Base-by-base conservation (phyloP, 2,888 invertebrate species). In the Chrysotoxum bicinctum region DNA sequence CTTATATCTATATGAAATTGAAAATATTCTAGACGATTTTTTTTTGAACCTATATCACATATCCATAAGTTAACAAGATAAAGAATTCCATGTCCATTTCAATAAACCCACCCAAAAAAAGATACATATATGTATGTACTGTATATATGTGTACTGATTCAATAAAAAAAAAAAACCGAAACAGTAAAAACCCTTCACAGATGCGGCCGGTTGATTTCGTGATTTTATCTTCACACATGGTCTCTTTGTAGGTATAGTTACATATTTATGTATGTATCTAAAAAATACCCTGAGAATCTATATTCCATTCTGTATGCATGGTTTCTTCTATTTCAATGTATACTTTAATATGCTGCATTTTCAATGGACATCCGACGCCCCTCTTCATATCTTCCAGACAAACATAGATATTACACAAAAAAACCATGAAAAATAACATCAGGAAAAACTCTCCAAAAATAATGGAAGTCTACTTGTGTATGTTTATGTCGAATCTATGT, bases 151-250 rank as follows among this genome's bases (percentile, higher is more conserved):
- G n/a, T n/a, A n/a, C 30, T 64, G 45, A 62, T 26, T 9, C 43
- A 1, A 64, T 23, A 48, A 35, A 10, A 9, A 37, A 73, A 10
- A n/a, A n/a, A 56, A 64, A 54, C 43, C 50, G 32, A 30, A 64
- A 64, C 62, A 45, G 26, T 30, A 45, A 30, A 16, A 74, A 75
- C 72, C 84, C 70, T 54, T 75, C 75, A 73, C 72, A 85, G 85
- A 81, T 76, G 81, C 62, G 81, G 73, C 73, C 76, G 76, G 69
- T 72, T 81, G 81, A 85, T 73, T 81, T 73, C 43, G 81, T 80
- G 81, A 80, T 85, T 81, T 70, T 62, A 73, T 81, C 85, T 81
- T 58, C 76, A 60, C 74, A 79, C 79, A 84, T 84, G 70, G 69
- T 74, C 40, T 54, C 37, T 40, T 74, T 26, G 40, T 56, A 43